These are phyloP conservation scores for Torymus texanus DNA, from an alignment of 2,888 invertebrate species.

Conservation along the genomic window DNA sequence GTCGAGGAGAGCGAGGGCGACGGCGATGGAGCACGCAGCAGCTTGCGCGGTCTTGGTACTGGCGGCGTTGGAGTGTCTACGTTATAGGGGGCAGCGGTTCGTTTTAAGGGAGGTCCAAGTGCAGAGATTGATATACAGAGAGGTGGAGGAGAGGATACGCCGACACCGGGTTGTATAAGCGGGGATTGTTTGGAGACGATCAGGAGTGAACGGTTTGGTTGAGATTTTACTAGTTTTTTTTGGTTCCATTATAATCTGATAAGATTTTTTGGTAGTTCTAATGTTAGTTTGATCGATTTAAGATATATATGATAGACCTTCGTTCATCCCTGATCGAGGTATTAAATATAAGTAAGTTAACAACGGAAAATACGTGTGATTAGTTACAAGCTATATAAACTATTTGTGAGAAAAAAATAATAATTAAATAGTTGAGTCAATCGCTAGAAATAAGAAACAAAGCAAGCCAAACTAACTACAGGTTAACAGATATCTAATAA, in stretches of 20 bases:
- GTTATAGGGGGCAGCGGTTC: too few relatives aligned
- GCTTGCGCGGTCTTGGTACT: slow-evolving; percentile 44
- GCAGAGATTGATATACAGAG: too few relatives aligned
- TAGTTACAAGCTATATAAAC: neutral
- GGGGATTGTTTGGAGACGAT: neutral
- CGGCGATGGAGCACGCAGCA: neutral
- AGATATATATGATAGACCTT: neutral
- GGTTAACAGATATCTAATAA: slow-evolving; percentile 14
- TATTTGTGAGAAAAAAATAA: slow-evolving; percentile 1
- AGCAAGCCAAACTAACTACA: slow-evolving; percentile 1
- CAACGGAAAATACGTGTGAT: neutral
- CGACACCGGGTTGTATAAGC: neutral
- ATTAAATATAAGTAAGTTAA: neutral
- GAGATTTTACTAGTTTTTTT: too few relatives aligned
- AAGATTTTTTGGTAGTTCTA: too few relatives aligned
- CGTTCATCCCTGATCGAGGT: slow-evolving; percentile 3
- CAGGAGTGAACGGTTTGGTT: neutral
- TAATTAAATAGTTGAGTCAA: neutral
- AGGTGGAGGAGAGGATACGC: neutral
- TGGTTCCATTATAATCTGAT: too few relatives aligned
- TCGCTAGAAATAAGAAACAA: neutral
- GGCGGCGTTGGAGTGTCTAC: slow-evolving; percentile 2
- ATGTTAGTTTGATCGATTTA: too few relatives aligned
- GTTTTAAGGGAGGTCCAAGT: too few relatives aligned
- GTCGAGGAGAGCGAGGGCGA: slow-evolving; percentile 1